Evolutionary conservation across 2,888 invertebrate species (phyloP), one percentile per base, ranked within the genome.

Genomic region (Exephanes ischioxanthus): DNA sequence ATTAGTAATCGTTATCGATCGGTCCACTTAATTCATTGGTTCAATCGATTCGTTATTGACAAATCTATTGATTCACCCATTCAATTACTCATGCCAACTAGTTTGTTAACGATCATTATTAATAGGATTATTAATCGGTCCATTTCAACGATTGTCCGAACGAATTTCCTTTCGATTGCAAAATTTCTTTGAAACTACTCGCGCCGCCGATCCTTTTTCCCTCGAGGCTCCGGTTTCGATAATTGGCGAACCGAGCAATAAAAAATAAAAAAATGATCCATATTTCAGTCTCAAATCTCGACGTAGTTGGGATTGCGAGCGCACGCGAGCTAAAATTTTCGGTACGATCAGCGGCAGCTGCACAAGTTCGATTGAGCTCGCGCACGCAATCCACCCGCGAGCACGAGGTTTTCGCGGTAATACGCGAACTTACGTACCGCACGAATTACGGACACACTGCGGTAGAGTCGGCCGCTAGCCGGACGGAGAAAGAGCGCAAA

Each of bases 401-500:
- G n/a, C 33, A 14, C 11, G 66, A 53, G 81, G 78, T 81, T 85
- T 73, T 81, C 66, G 68, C 55, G 68, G 58, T 81, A 75, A 75
- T 55, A 70, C 78, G 70, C 78, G 78, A 78, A 75, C 73, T 79
- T 66, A 73, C 70, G 81, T 68, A 85, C 45, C 26, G 30, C 19
- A 19, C 6, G 68, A 53, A 63, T 41, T 58, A 37, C 45, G 55
- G 41, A 41, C 19, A 30, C 72, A 61, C 77, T 55, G 77, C 71
- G 33, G 78, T 72, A 83, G 80, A 67, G 70, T 51, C 77, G 73
- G 19, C 71, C 41, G 11, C 33, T 53, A 58, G 67, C 51, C 70
- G 58, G 22, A 63, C 45, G 75, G 66, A 75, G 66, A 77, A 76
- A 83, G 76, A 77, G 73, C 84, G 80, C 80, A 87, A 81, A 88